These are phyloP conservation scores for Phasia obesa DNA, from an alignment of 2,888 invertebrate species.

Conservation along the genomic window DNA sequence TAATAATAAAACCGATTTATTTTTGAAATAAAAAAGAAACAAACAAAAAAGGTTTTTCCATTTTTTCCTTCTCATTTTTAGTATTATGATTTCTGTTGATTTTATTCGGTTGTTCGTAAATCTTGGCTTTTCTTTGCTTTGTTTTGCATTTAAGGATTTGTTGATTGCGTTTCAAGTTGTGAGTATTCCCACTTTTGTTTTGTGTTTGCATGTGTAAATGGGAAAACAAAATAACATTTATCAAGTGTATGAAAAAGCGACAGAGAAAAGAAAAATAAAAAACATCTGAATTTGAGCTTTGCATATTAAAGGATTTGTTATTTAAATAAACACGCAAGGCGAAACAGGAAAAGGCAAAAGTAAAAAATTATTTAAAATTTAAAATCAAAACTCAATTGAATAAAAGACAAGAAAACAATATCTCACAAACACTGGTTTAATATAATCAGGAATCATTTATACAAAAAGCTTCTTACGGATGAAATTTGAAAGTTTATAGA, in stretches of 20 bases:
- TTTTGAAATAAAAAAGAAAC: constrained; percentile 14
- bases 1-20: constrained; percentile 49
- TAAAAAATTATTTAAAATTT: constrained; percentile 25
- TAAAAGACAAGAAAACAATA: constrained; percentile 13
- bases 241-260: constrained; percentile 30
- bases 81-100: constrained; percentile 29
- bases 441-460: constrained; percentile 43
- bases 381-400: constrained; percentile 22
- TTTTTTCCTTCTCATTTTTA: constrained; percentile 7
- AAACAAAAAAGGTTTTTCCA: neutral
- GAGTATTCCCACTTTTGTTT: constrained; percentile 20
- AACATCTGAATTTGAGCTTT: constrained; percentile 45
- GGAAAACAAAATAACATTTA: constrained; percentile 56
- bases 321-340: constrained; percentile 44
- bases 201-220: neutral
- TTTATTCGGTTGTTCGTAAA: constrained; percentile 47
- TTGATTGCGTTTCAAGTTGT: constrained; percentile 65
- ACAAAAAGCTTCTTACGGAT: neutral
- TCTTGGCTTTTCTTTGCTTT: constrained; percentile 63
- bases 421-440: neutral
- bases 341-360: constrained; percentile 13
- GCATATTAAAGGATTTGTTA: constrained; percentile 65
- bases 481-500: no score
- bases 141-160: constrained; percentile 67
- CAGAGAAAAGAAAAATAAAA: neutral